Percentiles rank a stretch among this genome's conserved stretches.
Conservation (phyloP, 1,140 invertebrate genomes). For the Diabrotica virgifera region DNA sequence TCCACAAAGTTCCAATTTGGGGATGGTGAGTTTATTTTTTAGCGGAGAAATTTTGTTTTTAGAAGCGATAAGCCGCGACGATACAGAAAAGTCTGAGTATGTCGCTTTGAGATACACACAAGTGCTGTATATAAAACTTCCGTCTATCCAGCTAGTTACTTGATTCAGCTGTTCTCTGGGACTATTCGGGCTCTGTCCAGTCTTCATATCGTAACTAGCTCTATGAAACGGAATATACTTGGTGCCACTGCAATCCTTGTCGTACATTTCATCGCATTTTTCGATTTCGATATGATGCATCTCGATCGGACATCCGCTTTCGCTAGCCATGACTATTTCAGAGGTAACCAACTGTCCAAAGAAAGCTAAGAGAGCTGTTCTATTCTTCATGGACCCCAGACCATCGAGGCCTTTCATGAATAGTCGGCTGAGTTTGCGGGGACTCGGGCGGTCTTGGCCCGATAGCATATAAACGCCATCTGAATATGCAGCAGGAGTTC, state of each 20-base stretch:
- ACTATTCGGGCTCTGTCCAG: constrained; percentile 95
- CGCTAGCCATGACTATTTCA: constrained; percentile 95
- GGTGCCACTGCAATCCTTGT: constrained; percentile 83
- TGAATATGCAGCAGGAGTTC: constrained; percentile 87
- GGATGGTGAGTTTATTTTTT: no score
- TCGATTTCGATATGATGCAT: constrained; percentile 93
- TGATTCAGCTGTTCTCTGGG: constrained; percentile 97
- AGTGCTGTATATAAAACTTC: constrained; percentile 96
- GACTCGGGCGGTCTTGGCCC: constrained; percentile 83
- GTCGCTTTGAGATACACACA: no score
- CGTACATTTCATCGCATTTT: constrained; percentile 94
- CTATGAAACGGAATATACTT: constrained; percentile 94
- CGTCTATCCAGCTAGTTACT: constrained; percentile 98
- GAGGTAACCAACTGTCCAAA: constrained; percentile 96
- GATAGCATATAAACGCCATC: constrained; percentile 96
- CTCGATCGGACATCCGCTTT: constrained; percentile 96
- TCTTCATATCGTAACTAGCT: constrained; percentile 87
- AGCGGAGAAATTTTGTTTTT: no score
- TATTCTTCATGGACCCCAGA: constrained; percentile 77
- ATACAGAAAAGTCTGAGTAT: no score
- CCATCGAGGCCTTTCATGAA: constrained; percentile 93
- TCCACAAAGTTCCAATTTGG: no score
- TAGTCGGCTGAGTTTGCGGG: constrained; percentile 79
- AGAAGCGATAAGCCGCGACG: no score
- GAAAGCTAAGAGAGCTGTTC: constrained; percentile 93